A percentile compares a stretch with the other conserved stretches of the same genome.
Conservation (phyloP, 2,113 vertebrate species). For the Cervus canadensis region DNA sequence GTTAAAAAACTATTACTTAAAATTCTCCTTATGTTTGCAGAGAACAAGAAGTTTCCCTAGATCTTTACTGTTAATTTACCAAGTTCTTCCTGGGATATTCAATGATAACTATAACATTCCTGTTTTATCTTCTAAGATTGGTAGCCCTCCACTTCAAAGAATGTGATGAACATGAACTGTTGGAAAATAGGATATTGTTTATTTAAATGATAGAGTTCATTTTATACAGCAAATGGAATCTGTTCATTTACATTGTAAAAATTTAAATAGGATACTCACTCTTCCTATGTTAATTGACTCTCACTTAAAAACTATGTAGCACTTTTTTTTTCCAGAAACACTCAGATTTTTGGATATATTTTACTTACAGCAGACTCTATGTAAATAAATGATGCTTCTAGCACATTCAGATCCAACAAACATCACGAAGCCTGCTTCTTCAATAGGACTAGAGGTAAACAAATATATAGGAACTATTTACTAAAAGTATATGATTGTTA, state of each 20-base stretch:
- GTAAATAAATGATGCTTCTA: neutral
- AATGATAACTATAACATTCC: neutral
- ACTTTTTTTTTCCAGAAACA: neutral
- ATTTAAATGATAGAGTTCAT: constrained; percentile 13
- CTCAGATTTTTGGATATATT: neutral
- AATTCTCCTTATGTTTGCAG: neutral
- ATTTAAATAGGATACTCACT: neutral
- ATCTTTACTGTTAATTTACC: neutral
- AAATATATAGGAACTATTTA: neutral
- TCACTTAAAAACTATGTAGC: neutral
- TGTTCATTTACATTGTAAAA: neutral
- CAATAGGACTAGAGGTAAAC: neutral
- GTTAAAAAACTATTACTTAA: neutral
- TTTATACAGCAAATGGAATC: constrained; percentile 20
- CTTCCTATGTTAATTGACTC: neutral
- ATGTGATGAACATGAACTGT: neutral
- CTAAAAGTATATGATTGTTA: neutral
- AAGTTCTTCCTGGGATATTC: neutral
- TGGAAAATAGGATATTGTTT: neutral
- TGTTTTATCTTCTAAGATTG: neutral
- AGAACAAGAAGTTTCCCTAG: neutral
- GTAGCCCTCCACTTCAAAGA: neutral
- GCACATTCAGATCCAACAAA: constrained; percentile 10
- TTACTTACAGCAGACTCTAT: neutral
- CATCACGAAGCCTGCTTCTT: neutral